Conservation (phyloP, 2,888 invertebrate genomes). For the Cheiracanthium punctorium region DNA sequence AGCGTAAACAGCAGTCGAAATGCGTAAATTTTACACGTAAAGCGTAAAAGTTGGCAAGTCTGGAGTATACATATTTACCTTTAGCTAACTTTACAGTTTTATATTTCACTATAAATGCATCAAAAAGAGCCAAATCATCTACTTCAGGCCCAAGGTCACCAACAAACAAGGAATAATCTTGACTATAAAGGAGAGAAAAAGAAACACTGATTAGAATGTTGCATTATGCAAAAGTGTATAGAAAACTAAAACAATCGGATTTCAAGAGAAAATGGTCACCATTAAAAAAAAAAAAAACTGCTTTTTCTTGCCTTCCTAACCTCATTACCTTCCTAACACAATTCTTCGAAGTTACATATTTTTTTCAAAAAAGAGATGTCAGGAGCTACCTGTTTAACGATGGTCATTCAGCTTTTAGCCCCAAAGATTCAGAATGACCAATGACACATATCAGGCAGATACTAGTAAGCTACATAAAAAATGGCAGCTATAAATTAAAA, state of each 20-base stretch:
- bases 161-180: slow-evolving; percentile 96
- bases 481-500: slow-evolving; percentile 40
- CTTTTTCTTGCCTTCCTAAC: slow-evolving; percentile 32
- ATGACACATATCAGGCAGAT: slow-evolving; percentile 33
- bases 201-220: neutral
- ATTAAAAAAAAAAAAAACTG: slow-evolving; percentile 27
- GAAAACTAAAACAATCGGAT: neutral
- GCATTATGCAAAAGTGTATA: neutral
- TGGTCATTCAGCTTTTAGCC: slow-evolving; percentile 45
- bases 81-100: slow-evolving; percentile 95
- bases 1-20: too few relatives aligned
- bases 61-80: too few relatives aligned
- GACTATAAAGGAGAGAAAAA: slow-evolving; percentile 73
- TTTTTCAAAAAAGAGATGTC: slow-evolving; percentile 49
- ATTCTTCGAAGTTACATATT: slow-evolving; percentile 39
- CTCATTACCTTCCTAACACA: slow-evolving; percentile 55
- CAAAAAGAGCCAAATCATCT: slow-evolving; percentile 93
- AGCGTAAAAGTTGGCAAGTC: too few relatives aligned
- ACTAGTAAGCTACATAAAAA: slow-evolving; percentile 53
- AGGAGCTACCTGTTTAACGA: slow-evolving; percentile 50
- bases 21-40: too few relatives aligned
- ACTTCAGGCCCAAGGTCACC: slow-evolving; percentile 95
- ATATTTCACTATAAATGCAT: slow-evolving; percentile 93
- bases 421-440: slow-evolving; percentile 54
- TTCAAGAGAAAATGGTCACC: slow-evolving; percentile 30